Percentiles rank a stretch among this genome's conserved stretches.
Evolutionary conservation across 2,888 invertebrate genomes (phyloP).

Genomic region (Yponomeuta plumbellus): DNA sequence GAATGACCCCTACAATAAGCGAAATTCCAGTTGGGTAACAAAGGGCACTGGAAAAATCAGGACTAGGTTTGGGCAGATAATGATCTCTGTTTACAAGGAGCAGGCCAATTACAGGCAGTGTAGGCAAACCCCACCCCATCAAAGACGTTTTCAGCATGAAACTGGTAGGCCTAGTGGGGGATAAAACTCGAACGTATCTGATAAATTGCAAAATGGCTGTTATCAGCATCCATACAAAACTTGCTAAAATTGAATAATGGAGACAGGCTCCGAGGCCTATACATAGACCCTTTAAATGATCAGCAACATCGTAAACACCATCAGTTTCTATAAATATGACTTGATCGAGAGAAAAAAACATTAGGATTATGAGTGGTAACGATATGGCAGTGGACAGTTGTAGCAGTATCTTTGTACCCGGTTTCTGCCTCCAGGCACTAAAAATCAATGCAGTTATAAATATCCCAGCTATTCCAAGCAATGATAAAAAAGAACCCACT

Average conservation of each 20-base stretch:
- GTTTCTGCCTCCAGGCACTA: slow-evolving; percentile 77
- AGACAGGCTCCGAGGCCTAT: slow-evolving; percentile 77
- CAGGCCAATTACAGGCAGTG: slow-evolving; percentile 70
- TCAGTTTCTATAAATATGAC: slow-evolving; percentile 40
- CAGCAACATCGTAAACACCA: slow-evolving; percentile 33
- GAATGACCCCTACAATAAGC: slow-evolving; percentile 64
- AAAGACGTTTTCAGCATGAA: slow-evolving; percentile 79
- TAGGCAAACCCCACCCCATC: slow-evolving; percentile 79
- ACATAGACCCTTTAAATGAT: slow-evolving; percentile 56
- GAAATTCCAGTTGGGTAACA: slow-evolving; percentile 75
- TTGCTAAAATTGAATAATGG: slow-evolving; percentile 81
- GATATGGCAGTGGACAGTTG: slow-evolving; percentile 79
- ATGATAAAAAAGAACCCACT: slow-evolving; percentile 76
- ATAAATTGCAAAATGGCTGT: slow-evolving; percentile 82
- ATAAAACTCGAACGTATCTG: slow-evolving; percentile 80
- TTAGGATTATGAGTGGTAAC: slow-evolving; percentile 70
- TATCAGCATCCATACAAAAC: slow-evolving; percentile 85
- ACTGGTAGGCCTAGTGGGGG: slow-evolving; percentile 71
- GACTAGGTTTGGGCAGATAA: slow-evolving; percentile 53
- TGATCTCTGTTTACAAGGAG: slow-evolving; percentile 59
- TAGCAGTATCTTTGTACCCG: slow-evolving; percentile 80
- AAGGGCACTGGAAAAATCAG: slow-evolving; percentile 32
- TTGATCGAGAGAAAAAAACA: slow-evolving; percentile 52
- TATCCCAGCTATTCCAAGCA: slow-evolving; percentile 75
- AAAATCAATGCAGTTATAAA: slow-evolving; percentile 76